These are phyloP conservation scores for Takifugu ocellatus DNA, from an alignment of 2,797 vertebrate species.

Conservation along the genomic window DNA sequence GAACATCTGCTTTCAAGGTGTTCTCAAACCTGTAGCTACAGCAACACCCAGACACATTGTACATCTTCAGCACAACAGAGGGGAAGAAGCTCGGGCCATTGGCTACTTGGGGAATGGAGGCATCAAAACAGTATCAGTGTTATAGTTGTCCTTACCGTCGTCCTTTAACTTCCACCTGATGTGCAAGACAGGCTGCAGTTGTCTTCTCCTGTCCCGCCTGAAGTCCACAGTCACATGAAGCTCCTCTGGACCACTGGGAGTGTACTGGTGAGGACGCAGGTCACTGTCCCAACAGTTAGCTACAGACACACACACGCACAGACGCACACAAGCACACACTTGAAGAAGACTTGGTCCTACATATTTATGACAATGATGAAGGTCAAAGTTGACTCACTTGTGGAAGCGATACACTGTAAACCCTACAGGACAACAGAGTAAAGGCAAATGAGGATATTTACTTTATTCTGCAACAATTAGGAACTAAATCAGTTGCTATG, in stretches of 20 bases:
- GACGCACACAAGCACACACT: constrained; percentile 1
- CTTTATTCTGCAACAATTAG: neutral
- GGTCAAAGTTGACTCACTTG: constrained; percentile 51
- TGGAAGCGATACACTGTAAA: constrained; percentile 35
- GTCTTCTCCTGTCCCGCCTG: constrained; percentile 41
- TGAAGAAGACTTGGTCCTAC: neutral
- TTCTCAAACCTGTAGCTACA: no score
- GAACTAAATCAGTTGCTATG: no score
- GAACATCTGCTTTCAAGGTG: no score
- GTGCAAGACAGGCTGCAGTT: constrained; percentile 58
- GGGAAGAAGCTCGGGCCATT: no score
- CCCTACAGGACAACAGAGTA: constrained; percentile 31
- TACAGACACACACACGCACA: constrained; percentile 28
- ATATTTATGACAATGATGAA: neutral
- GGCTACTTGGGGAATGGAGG: no score
- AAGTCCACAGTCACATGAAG: constrained; percentile 37
- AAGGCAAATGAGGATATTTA: neutral
- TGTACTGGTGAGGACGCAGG: constrained; percentile 11
- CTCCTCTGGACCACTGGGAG: constrained; percentile 59
- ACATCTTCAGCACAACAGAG: no score
- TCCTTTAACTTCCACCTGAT: constrained; percentile 67
- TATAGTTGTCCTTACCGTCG: constrained; percentile 58
- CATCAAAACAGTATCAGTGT: neutral
- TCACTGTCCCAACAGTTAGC: constrained; percentile 64
- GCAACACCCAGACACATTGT: neutral